phyloP scores from a whole-genome alignment of 2,113 vertebrate species.

The Carassius carassius region DNA sequence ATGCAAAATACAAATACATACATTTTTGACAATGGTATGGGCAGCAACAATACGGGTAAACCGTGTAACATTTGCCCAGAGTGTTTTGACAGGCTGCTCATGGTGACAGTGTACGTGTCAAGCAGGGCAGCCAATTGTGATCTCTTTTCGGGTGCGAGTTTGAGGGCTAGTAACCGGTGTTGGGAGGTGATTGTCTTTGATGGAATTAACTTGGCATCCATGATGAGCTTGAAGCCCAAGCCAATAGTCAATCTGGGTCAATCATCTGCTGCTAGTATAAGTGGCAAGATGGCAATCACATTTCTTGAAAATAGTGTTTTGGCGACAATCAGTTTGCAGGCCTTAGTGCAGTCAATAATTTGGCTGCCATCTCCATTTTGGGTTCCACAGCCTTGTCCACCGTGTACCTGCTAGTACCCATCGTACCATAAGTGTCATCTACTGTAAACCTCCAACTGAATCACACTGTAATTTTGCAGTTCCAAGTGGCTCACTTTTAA shows the following conservation, averaged over 20 bases:
- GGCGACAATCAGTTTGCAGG: too few species aligned
- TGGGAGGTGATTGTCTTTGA: background rate
- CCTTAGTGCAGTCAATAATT: too few species aligned
- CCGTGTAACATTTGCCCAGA: background rate
- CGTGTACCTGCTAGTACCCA: background rate
- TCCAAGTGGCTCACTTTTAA: conserved; percentile 36
- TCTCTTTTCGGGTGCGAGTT: background rate
- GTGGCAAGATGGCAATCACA: too few species aligned
- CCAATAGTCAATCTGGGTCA: too few species aligned
- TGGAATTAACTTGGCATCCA: background rate
- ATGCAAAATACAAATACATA: too few species aligned
- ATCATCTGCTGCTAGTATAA: too few species aligned
- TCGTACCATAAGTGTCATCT: too few species aligned
- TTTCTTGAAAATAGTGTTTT: too few species aligned
- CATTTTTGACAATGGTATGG: too few species aligned
- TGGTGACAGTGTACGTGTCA: background rate
- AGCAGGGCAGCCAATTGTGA: background rate
- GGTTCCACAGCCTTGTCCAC: too few species aligned
- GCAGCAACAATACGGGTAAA: too few species aligned
- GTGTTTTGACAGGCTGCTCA: background rate
- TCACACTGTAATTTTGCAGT: conserved; percentile 39
- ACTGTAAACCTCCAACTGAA: conserved; percentile 20
- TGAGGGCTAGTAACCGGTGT: background rate
- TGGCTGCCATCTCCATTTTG: too few species aligned
- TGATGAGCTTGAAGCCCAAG: background rate